Evolutionary conservation across 1,140 invertebrate species (phyloP).

Genomic region (Aphaenogaster floridana): DNA sequence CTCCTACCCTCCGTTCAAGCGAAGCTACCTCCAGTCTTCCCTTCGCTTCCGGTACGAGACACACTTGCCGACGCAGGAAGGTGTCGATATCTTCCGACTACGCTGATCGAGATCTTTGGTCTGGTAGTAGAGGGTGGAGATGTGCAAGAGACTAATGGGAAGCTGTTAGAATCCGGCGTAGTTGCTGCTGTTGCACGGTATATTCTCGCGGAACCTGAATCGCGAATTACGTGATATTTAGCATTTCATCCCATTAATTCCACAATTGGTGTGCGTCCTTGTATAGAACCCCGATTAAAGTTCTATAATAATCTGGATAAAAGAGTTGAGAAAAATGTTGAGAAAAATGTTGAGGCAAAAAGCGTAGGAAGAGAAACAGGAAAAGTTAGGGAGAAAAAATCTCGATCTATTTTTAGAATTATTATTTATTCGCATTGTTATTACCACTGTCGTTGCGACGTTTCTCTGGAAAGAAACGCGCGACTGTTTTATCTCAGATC

Average conservation of each 20-base stretch:
- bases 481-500: conserved; percentile 1
- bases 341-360: background rate
- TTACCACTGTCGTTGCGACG: background rate
- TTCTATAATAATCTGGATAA: background rate
- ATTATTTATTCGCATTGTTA: background rate
- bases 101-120: conserved; percentile 33
- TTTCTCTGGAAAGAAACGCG: conserved; percentile 11
- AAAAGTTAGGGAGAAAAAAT: background rate
- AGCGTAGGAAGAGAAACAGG: too few species aligned
- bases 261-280: too few species aligned
- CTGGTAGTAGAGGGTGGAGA: background rate
- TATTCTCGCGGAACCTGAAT: background rate
- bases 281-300: background rate
- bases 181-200: background rate
- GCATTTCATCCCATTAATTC: background rate
- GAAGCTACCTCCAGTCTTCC: background rate
- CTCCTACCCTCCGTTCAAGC: background rate
- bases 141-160: background rate
- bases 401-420: background rate
- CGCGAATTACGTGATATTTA: background rate
- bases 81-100: background rate
- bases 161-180: background rate
- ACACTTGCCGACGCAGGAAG: conserved; percentile 60
- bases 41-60: conserved; percentile 47
- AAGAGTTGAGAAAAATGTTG: background rate